Base-by-base conservation (phyloP, 2,888 invertebrate species). In the Lasius platythorax region DNA sequence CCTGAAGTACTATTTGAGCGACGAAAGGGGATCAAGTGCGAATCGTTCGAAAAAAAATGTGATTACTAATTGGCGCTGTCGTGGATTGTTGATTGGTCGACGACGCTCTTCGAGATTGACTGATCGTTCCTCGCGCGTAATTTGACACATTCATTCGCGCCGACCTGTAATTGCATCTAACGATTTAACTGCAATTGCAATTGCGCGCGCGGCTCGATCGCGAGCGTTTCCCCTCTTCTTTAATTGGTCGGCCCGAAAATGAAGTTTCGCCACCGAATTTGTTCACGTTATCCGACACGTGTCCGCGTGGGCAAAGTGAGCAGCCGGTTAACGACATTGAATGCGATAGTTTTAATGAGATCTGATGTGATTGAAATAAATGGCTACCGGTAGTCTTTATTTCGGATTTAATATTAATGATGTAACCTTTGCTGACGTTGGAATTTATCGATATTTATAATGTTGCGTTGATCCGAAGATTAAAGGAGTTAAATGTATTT, bases 131-230 rank as follows among this genome's bases (percentile, higher is more conserved):
- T 88, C 89, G 85, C 84, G 85, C 84, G 89, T 92, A 93, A 93
- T 93, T 93, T 91, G 91, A 90, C 91, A 88, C 89, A 90, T 90
- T 91, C 87, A 91, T 92, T 91, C 91, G 91, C 91, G 88, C 76
- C 82, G 87, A 68, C 66, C 63, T 88, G 83, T 92, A 92, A 92
- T 93, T 91, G 88, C 92, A 85, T 87, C 89, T 92, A 92, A 91
- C 90, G 70, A 91, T 87, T 85, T 85, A 86, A 91, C 90, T 87
- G 86, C 87, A 79, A 87, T 50, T 83, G 79, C 82, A 76, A 50
- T 75, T 79, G 67, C 85, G 83, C 23, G 23, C 23, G 23, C 50
- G 76, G 67, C 74, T 87, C 67, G 84, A 89, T 81, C 73, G 63
- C 30, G 1, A n/a, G n/a, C 33, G 33, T 30, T 40, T 15, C 18